Evolutionary conservation across 2,888 invertebrate species (phyloP).

Genomic region (Drosophila lacicola): DNA sequence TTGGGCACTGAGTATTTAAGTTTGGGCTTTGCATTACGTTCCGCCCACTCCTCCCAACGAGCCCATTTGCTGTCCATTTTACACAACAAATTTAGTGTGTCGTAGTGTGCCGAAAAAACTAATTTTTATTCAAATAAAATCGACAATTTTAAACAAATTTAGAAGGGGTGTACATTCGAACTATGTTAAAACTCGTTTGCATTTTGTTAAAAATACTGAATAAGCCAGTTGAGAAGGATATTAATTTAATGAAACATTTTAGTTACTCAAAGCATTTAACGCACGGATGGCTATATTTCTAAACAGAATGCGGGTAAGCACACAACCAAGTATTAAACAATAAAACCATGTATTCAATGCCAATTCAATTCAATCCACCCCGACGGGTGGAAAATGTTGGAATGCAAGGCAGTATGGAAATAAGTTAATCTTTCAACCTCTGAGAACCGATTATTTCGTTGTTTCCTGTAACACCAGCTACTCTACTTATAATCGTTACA

Average conservation of each 20-base stretch:
- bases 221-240: not conserved
- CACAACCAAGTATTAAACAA: not conserved
- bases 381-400: too few species aligned
- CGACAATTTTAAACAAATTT: slow-evolving; percentile 7
- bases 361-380: not conserved
- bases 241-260: not conserved
- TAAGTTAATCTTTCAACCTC: too few species aligned
- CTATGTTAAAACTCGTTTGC: not conserved
- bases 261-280: not conserved
- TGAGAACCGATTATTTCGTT: too few species aligned
- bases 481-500: not conserved
- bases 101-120: slow-evolving; percentile 34
- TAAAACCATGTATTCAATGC: not conserved
- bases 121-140: slow-evolving; percentile 17
- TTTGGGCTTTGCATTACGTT: slow-evolving; percentile 69
- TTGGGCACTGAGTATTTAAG: not conserved
- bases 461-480: not conserved
- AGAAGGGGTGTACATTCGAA: not conserved
- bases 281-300: slow-evolving; percentile 13
- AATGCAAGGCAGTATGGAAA: too few species aligned
- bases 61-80: slow-evolving; percentile 22
- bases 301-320: not conserved
- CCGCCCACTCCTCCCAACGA: slow-evolving; percentile 63
- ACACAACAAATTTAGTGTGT: not conserved
- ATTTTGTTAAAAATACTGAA: slow-evolving; percentile 4